Base-by-base conservation (phyloP, 2,888 invertebrate genomes). In the Halictus ligatus region DNA sequence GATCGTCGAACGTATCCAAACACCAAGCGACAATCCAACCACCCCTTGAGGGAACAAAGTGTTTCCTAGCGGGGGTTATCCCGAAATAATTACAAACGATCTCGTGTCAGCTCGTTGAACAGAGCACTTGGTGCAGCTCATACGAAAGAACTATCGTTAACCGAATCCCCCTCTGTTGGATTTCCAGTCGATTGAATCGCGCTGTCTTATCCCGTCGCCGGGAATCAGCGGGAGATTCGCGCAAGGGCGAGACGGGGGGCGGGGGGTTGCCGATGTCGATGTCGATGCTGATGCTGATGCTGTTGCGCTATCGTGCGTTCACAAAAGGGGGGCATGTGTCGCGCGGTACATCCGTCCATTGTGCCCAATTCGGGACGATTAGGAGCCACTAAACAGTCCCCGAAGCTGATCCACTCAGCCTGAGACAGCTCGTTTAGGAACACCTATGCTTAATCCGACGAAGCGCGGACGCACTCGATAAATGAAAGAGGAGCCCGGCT, bases 371-470 rank as follows among this genome's bases (percentile, higher is more conserved):
- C 90, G 91, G 86, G 79, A 88, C 91, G 92, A 91, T 91, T 91
- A 91, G 87, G 90, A 90, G 91, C 91, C 91, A 90, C 91, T 91
- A 91, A 91, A 91, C 88, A 90, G 90, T 80, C 78, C 84, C 81
- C 84, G 25, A 25, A 25, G 84, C 90, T 91, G 90, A 91, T 91
- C 90, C 90, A 91, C 90, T 91, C 91, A 91, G 82, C 60, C 78
- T 85, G 87, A 90, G 91, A 88, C 88, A 80, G 88, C 73, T 88
- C 90, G 83, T 80, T 85, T 87, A 81, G 87, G 86, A 88, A 88
- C 89, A 88, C 91, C 91, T 91, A 91, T 89, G 58, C 88, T 88
- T 92, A 93, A 93, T 94, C 93, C 93, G 89, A 87, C 89, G 69
- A 21, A 21, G 89, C 91, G 87, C 89, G 90, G 87, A 89, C 87